Evolutionary conservation across 2,797 vertebrate genomes (phyloP).

Genomic region (Gadopsis bispinosus): DNA sequence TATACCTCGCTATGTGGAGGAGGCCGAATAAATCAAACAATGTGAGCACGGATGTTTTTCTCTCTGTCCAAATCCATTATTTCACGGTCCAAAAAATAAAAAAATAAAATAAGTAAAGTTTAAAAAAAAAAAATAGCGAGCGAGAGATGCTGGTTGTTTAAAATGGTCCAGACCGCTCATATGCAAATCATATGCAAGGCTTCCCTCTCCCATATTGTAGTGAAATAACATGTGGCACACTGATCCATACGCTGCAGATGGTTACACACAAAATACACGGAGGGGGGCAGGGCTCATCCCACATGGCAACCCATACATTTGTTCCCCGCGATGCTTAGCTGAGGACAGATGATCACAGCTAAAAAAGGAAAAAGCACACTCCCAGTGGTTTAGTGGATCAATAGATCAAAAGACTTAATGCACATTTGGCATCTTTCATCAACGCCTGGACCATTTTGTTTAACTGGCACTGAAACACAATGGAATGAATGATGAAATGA

Average conservation of each 20-base stretch:
- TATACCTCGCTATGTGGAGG: constrained; percentile 37
- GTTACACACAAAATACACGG: constrained; percentile 71
- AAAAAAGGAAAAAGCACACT: too few relatives aligned
- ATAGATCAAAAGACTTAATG: neutral
- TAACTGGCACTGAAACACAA: neutral
- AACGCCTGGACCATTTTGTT: neutral
- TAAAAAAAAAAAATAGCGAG: constrained; percentile 57
- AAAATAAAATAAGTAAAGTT: constrained; percentile 24
- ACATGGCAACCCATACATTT: constrained; percentile 28
- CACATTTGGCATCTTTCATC: constrained; percentile 11
- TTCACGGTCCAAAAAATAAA: constrained; percentile 35
- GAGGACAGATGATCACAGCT: too few relatives aligned
- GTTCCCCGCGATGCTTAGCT: constrained; percentile 19
- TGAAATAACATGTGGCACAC: constrained; percentile 47
- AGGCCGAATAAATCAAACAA: constrained; percentile 46
- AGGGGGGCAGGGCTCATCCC: constrained; percentile 34
- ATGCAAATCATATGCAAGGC: constrained; percentile 10
- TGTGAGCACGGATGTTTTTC: constrained; percentile 21
- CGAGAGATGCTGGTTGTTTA: constrained; percentile 28
- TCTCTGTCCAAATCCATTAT: constrained; percentile 48
- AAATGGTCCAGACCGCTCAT: neutral
- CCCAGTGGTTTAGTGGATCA: neutral
- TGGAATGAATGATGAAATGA: neutral
- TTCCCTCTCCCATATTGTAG: constrained; percentile 15
- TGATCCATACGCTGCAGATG: constrained; percentile 61